A percentile compares a stretch with the other conserved stretches of the same genome.
phyloP scores from a whole-genome alignment of 2,113 vertebrate species.

The Percina caprodes region DNA sequence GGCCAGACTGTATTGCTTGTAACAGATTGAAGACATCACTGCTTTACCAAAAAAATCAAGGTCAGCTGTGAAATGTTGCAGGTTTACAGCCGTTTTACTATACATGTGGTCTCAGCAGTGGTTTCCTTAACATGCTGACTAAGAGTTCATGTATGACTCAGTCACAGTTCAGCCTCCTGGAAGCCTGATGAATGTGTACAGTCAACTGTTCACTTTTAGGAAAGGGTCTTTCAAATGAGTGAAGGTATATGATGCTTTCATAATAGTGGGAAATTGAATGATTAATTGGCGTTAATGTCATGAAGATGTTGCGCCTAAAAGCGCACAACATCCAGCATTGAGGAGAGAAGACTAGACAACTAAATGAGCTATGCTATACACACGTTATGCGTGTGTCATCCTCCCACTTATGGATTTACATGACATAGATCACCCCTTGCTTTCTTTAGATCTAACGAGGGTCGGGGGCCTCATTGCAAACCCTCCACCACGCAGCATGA shows the following conservation, averaged over 20 bases:
- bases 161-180: background rate
- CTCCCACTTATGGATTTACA: background rate
- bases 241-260: background rate
- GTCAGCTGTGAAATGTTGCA: background rate
- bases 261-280: background rate
- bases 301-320: background rate
- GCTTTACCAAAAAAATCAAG: constrained; percentile 1
- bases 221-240: background rate
- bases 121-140: constrained; percentile 31
- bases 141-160: constrained; percentile 34
- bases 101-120: background rate
- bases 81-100: background rate
- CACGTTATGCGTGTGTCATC: background rate
- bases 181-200: background rate
- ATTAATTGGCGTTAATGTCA: background rate
- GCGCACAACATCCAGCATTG: background rate
- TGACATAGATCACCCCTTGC: background rate
- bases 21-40: background rate
- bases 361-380: background rate
- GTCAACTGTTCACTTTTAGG: background rate
- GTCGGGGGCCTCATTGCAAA: background rate
- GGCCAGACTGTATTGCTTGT: background rate
- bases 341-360: background rate
- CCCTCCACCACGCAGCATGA: background rate
- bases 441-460: background rate